A percentile compares a stretch with the other conserved stretches of the same genome.
These are phyloP conservation scores for Pseudococcus viburni DNA, from an alignment of 2,888 invertebrate species.

Conservation along the genomic window DNA sequence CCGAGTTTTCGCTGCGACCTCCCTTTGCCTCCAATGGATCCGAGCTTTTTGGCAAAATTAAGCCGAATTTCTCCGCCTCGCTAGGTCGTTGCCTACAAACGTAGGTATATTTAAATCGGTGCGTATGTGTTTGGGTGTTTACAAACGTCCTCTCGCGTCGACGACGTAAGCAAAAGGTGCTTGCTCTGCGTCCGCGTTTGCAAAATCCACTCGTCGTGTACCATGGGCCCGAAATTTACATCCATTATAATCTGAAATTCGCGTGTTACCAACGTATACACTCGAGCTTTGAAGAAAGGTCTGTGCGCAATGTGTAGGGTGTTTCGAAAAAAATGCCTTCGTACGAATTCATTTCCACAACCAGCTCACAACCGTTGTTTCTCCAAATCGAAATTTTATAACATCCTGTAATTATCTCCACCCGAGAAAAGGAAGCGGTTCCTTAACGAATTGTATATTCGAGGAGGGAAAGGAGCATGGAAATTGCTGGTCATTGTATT, in stretches of 20 bases:
- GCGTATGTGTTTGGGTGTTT: not conserved
- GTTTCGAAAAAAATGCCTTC: not conserved
- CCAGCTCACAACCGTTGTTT: not conserved
- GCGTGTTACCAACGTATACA: not conserved
- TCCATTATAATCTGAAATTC: slow-evolving; percentile 8
- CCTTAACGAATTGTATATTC: not conserved
- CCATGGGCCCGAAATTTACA: not conserved
- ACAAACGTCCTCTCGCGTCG: not conserved
- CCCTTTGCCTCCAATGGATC: not conserved
- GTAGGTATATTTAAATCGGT: not conserved
- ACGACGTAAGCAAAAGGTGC: not conserved
- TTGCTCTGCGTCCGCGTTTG: no score
- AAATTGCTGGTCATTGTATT: not conserved
- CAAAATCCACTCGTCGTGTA: no score
- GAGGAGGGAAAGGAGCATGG: not conserved
- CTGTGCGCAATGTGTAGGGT: not conserved
- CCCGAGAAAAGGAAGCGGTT: not conserved
- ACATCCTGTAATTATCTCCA: slow-evolving; percentile 3
- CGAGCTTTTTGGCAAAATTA: not conserved
- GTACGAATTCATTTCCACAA: not conserved
- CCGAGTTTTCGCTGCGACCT: not conserved
- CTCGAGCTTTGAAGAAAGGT: not conserved
- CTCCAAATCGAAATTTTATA: not conserved
- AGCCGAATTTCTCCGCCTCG: not conserved
- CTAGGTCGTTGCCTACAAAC: not conserved